These are phyloP conservation scores for Lingula anatina DNA, from an alignment of 2,888 invertebrate species.

Conservation along the genomic window DNA sequence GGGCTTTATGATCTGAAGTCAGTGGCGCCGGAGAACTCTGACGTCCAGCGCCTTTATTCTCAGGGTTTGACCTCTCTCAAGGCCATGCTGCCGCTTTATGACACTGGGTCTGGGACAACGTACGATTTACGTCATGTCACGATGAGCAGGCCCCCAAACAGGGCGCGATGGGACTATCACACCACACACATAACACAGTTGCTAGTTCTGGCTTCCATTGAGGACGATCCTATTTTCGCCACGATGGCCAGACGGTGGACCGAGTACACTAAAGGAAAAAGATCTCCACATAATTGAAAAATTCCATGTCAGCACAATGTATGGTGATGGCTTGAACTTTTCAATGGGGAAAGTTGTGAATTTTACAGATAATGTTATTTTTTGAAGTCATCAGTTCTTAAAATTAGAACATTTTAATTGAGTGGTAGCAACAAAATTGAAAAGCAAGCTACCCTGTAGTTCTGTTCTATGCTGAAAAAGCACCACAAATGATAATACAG, in stretches of 20 bases:
- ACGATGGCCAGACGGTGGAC: conserved; percentile 88
- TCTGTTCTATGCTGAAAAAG: no score
- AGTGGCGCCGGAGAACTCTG: conserved; percentile 62
- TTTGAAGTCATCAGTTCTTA: no score
- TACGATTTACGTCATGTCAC: conserved; percentile 95
- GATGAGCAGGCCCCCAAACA: conserved; percentile 67
- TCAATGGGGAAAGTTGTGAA: no score
- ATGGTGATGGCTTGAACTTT: no score
- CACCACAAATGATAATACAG: no score
- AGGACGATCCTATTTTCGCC: conserved; percentile 69
- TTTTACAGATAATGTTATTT: no score
- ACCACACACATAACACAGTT: conserved; percentile 94
- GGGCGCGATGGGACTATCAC: conserved; percentile 98
- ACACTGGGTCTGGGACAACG: conserved; percentile 87
- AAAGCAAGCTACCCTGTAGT: no score
- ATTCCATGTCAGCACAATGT: no score
- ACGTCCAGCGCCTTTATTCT: conserved; percentile 59
- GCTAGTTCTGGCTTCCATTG: conserved; percentile 72
- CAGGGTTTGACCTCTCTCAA: conserved; percentile 67
- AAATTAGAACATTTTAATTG: no score
- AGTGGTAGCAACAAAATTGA: no score
- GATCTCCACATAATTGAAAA: conserved; percentile 93
- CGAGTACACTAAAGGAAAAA: conserved; percentile 90
- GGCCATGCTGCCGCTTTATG: conserved; percentile 80
- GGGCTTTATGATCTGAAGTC: conserved; percentile 92